Conservation (phyloP, 2,797 vertebrate genomes). For the Phoeniculus purpureus region DNA sequence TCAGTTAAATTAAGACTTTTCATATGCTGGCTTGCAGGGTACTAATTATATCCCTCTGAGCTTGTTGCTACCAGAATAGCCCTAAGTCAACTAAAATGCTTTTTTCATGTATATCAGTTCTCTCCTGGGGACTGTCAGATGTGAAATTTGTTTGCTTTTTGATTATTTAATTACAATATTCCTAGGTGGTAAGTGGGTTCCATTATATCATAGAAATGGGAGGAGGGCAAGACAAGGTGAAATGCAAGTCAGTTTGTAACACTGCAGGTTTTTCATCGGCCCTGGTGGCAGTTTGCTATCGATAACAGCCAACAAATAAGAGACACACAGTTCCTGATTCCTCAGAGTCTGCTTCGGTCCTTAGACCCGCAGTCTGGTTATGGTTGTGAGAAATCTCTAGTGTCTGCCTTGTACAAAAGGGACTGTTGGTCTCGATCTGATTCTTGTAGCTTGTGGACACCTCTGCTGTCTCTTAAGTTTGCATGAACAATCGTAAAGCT, state of each 20-base stretch:
- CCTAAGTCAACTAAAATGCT: constrained; percentile 40
- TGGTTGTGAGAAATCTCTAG: not conserved
- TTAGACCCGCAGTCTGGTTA: not conserved
- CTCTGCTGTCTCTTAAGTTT: not conserved
- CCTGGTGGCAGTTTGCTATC: not conserved
- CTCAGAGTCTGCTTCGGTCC: not conserved
- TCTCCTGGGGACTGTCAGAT: constrained; percentile 44
- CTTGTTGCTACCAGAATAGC: constrained; percentile 64
- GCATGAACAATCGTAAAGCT: not conserved
- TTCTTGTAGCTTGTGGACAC: not conserved
- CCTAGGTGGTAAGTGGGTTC: constrained; percentile 21
- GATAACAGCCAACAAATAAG: not conserved
- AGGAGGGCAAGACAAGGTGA: not conserved
- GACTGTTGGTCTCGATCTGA: not conserved
- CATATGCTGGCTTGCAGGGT: constrained; percentile 70
- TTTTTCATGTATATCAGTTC: constrained; percentile 53
- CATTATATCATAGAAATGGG: not conserved
- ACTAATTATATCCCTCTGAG: constrained; percentile 75
- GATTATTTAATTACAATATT: constrained; percentile 39
- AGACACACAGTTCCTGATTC: not conserved
- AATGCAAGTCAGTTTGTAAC: constrained; percentile 3
- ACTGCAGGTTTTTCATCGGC: not conserved
- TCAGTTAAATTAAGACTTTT: constrained; percentile 77
- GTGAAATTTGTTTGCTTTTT: constrained; percentile 47
- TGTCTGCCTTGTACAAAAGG: not conserved